These are phyloP conservation scores for Characodon lateralis DNA, from an alignment of 2,797 vertebrate genomes.

Conservation along the genomic window DNA sequence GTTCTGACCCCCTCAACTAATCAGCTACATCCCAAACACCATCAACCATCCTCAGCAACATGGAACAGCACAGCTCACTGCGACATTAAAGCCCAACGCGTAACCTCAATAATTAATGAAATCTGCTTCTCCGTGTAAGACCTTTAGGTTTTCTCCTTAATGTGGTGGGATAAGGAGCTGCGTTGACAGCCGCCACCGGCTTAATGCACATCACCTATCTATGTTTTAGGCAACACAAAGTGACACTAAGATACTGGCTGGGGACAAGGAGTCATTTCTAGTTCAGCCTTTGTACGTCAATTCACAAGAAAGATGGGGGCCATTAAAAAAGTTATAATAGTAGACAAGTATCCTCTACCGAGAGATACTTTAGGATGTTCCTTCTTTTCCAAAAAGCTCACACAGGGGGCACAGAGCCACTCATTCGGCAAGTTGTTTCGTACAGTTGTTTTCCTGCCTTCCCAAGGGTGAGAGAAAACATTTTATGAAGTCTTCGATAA, in stretches of 20 bases:
- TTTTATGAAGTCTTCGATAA: conserved; percentile 41
- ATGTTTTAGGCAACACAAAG: conserved; percentile 63
- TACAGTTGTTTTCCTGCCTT: conserved; percentile 47
- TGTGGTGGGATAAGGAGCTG: conserved; percentile 54
- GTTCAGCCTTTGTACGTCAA: conserved; percentile 57
- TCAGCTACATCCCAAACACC: conserved; percentile 53
- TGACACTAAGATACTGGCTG: conserved; percentile 57
- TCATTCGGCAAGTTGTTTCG: conserved; percentile 58
- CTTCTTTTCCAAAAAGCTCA: conserved; percentile 42
- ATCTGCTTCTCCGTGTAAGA: conserved; percentile 61
- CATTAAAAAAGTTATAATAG: conserved; percentile 57
- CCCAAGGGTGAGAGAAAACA: conserved; percentile 43
- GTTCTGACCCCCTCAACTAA: conserved; percentile 33
- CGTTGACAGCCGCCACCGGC: conserved; percentile 68
- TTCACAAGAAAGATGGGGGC: conserved; percentile 54
- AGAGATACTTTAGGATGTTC: conserved; percentile 46
- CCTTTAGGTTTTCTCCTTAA: conserved; percentile 53
- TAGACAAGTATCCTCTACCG: conserved; percentile 46
- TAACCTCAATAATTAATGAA: conserved; percentile 80
- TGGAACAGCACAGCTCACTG: conserved; percentile 49
- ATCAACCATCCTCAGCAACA: conserved; percentile 53
- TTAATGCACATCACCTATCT: conserved; percentile 67
- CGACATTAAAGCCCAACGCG: conserved; percentile 76
- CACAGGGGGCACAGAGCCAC: conserved; percentile 43
- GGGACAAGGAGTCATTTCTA: conserved; percentile 48